Percentiles rank a stretch among this genome's conserved stretches.
These are phyloP conservation scores for Poeciliopsis paucimaculata DNA, from an alignment of 2,797 vertebrate species.

Conservation along the genomic window DNA sequence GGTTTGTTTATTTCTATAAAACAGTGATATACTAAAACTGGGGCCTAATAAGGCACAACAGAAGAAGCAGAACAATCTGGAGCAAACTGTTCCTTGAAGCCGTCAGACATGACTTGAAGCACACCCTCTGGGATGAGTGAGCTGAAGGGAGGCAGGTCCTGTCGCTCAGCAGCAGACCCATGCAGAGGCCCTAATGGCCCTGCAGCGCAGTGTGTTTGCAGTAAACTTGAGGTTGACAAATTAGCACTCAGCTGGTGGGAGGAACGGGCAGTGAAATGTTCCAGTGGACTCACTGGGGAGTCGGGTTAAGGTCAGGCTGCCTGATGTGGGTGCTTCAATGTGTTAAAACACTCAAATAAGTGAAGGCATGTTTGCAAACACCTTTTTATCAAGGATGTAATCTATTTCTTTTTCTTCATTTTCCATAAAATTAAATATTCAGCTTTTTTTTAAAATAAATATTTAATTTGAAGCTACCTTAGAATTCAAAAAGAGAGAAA, in stretches of 20 bases:
- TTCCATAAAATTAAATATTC: not conserved
- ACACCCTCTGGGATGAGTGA: slow-evolving; percentile 22
- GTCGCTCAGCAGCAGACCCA: slow-evolving; percentile 31
- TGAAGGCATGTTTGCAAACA: slow-evolving; percentile 11
- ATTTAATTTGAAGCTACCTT: not conserved
- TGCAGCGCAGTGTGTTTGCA: slow-evolving; percentile 41
- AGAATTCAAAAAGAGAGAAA: not conserved
- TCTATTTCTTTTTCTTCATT: not conserved
- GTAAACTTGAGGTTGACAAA: slow-evolving; percentile 63
- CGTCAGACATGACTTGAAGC: slow-evolving; percentile 10
- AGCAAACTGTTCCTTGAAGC: slow-evolving; percentile 19
- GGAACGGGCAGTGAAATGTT: slow-evolving; percentile 21
- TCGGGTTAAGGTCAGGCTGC: slow-evolving; percentile 59
- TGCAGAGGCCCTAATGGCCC: slow-evolving; percentile 55
- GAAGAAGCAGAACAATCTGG: slow-evolving; percentile 18
- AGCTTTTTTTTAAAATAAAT: no score
- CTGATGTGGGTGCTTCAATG: slow-evolving; percentile 32
- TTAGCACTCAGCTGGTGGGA: slow-evolving; percentile 61
- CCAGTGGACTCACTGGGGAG: slow-evolving; percentile 40
- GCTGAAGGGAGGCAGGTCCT: slow-evolving; percentile 16
- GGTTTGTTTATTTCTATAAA: slow-evolving; percentile 10
- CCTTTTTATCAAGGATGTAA: not conserved
- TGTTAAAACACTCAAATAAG: slow-evolving; percentile 42
- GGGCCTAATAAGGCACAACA: not conserved
- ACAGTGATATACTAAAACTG: slow-evolving; percentile 16